Evolutionary conservation across 2,888 invertebrate genomes (phyloP).

Genomic region (Pristionchus entomophagus): DNA sequence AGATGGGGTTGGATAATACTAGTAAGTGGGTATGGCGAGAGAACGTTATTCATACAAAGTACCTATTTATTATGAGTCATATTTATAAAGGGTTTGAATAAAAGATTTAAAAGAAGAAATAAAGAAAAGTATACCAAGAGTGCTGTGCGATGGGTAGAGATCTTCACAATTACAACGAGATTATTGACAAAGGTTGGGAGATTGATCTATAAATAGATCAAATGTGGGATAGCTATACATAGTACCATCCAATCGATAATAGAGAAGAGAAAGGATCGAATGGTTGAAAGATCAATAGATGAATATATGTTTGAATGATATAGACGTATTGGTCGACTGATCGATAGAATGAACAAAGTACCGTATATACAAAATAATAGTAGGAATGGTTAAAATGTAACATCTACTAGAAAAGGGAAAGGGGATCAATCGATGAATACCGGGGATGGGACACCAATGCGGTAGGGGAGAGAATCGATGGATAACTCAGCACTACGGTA

Average conservation of each 20-base stretch:
- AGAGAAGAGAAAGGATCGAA: conserved; percentile 8
- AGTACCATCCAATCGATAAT: conserved; percentile 27
- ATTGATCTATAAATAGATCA: conserved; percentile 31
- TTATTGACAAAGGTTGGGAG: neutral
- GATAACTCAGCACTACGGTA: conserved; percentile 17
- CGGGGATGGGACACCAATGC: neutral
- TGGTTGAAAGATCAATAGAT: conserved; percentile 7
- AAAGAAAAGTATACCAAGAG: conserved; percentile 40
- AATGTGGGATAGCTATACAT: neutral
- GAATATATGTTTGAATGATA: conserved; percentile 24
- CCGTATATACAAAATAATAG: conserved; percentile 27
- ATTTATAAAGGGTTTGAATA: neutral
- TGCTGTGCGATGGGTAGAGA: neutral
- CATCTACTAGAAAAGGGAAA: neutral
- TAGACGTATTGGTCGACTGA: conserved; percentile 19
- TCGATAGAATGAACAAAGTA: neutral
- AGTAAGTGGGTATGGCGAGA: conserved; percentile 14
- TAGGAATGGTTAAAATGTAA: conserved; percentile 18
- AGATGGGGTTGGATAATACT: neutral
- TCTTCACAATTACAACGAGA: conserved; percentile 22
- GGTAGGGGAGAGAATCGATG: neutral
- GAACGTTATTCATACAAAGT: neutral
- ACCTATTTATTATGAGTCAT: conserved; percentile 3
- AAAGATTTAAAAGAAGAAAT: neutral
- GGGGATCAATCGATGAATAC: conserved; percentile 30